Evolutionary conservation across 2,888 invertebrate genomes (phyloP).

Genomic region (Diaperis boleti): DNA sequence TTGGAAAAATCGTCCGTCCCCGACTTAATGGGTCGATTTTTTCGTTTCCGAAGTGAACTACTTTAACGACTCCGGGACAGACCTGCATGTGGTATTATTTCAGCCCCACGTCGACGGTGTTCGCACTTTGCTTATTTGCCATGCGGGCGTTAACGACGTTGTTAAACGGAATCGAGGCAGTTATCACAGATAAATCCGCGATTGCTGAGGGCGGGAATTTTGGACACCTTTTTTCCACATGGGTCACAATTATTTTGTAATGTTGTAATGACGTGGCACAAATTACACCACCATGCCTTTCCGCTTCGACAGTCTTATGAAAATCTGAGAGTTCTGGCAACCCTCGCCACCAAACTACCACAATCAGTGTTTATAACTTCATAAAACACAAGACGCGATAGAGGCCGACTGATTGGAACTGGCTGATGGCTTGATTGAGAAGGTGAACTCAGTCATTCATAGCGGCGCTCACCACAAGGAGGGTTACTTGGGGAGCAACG

Average conservation of each 20-base stretch:
- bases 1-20: slow-evolving; percentile 12
- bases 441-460: slow-evolving; percentile 39
- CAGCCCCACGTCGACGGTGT: slow-evolving; percentile 53
- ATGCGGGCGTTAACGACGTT: slow-evolving; percentile 45
- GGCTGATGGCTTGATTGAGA: slow-evolving; percentile 32
- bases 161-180: slow-evolving; percentile 36
- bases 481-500: slow-evolving; percentile 5
- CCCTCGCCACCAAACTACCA: slow-evolving; percentile 13
- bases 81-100: slow-evolving; percentile 60
- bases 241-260: too few relatives aligned
- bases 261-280: too few relatives aligned
- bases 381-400: slow-evolving; percentile 44
- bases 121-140: slow-evolving; percentile 50
- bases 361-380: slow-evolving; percentile 44
- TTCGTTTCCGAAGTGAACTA: not conserved
- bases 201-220: slow-evolving; percentile 15
- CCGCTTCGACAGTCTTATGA: slow-evolving; percentile 7
- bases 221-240: too few relatives aligned
- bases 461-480: slow-evolving; percentile 9
- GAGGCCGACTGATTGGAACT: slow-evolving; percentile 45
- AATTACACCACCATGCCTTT: too few relatives aligned
- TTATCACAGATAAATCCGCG: slow-evolving; percentile 18
- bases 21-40: slow-evolving; percentile 32
- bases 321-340: slow-evolving; percentile 15
- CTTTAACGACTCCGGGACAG: slow-evolving; percentile 37